Percentiles rank a stretch among this genome's conserved stretches.
These are phyloP conservation scores for Euplagia quadripunctaria DNA, from an alignment of 2,888 invertebrate genomes.

Conservation along the genomic window DNA sequence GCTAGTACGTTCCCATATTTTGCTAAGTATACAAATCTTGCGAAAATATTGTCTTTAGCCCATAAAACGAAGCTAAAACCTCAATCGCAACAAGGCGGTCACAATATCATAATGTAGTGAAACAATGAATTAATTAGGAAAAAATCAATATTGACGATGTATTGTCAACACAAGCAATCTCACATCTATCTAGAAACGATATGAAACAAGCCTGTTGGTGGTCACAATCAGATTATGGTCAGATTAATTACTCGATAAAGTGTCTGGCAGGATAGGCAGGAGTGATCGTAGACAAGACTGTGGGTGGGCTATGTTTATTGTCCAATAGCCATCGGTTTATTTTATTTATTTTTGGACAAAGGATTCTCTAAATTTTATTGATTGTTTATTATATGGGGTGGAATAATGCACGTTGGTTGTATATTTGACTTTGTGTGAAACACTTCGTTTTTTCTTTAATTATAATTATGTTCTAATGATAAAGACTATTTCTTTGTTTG, in stretches of 20 bases:
- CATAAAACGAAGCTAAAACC: no score
- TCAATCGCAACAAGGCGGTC: no score
- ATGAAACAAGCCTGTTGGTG: constrained; percentile 39
- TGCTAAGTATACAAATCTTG: no score
- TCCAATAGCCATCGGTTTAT: constrained; percentile 39
- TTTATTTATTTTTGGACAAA: constrained; percentile 18
- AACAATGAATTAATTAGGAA: neutral
- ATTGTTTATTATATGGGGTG: neutral
- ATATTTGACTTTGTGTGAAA: neutral
- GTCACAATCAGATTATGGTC: constrained; percentile 41
- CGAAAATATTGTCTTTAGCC: no score
- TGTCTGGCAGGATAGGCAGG: constrained; percentile 34
- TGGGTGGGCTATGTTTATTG: constrained; percentile 45
- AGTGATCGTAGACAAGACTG: constrained; percentile 33
- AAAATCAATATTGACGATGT: neutral
- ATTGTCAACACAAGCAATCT: constrained; percentile 14
- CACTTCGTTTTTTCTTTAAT: neutral
- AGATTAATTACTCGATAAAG: constrained; percentile 52
- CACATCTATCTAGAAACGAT: constrained; percentile 14
- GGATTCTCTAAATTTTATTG: constrained; percentile 17
- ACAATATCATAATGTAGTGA: neutral
- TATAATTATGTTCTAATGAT: neutral
- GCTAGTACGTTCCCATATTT: no score
- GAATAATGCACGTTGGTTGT: neutral
- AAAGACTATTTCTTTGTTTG: neutral